Evolutionary conservation across 2,888 invertebrate genomes (phyloP).

Genomic region (Sinelater perroti): DNA sequence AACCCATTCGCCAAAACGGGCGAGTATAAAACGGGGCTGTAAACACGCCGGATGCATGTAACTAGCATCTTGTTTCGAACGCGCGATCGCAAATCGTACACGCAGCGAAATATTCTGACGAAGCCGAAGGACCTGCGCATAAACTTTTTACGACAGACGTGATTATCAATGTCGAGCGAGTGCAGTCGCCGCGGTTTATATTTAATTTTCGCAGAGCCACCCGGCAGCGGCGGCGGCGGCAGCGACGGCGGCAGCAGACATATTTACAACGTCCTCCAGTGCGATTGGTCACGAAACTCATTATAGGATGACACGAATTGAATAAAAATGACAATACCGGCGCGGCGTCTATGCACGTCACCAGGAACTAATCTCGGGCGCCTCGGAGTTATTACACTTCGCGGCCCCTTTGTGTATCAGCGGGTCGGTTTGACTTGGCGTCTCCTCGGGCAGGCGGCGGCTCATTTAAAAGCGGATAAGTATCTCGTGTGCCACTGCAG

Average conservation of each 20-base stretch:
- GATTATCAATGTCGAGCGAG: conserved; percentile 21
- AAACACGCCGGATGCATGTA: conserved; percentile 15
- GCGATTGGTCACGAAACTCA: conserved; percentile 46
- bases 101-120: conserved; percentile 9
- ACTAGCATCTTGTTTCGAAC: conserved; percentile 15
- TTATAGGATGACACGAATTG: conserved; percentile 42
- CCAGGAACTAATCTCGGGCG: conserved; percentile 28
- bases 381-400: conserved; percentile 27
- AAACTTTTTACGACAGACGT: conserved; percentile 20
- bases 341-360: conserved; percentile 26
- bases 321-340: conserved; percentile 41
- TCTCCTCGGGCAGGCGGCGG: background rate
- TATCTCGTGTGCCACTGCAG: conserved; percentile 8
- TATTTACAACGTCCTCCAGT: conserved; percentile 24
- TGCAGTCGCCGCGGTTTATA: conserved; percentile 12
- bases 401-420: conserved; percentile 24
- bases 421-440: conserved; percentile 5
- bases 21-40: conserved; percentile 5
- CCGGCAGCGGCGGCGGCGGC: background rate
- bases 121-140: background rate
- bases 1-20: conserved; percentile 1
- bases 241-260: conserved; percentile 6
- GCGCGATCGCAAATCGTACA: conserved; percentile 13
- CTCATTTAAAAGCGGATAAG: conserved; percentile 9
- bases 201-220: conserved; percentile 20